Conservation (phyloP, 2,797 vertebrate species). For the Myotis pilosus region DNA sequence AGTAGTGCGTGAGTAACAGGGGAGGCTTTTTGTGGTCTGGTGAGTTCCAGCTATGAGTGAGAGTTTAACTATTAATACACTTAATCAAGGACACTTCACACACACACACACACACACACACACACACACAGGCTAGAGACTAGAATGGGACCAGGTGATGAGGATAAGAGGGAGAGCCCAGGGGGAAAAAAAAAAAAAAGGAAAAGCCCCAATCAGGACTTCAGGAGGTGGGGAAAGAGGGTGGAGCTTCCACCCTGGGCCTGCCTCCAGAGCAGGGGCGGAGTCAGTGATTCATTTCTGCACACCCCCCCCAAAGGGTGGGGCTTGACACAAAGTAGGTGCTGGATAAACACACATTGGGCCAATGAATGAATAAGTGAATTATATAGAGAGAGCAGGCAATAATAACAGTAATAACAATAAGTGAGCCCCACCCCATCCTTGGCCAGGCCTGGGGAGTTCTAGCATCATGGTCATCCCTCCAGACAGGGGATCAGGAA, state of each 20-base stretch:
- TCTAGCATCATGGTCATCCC: not conserved
- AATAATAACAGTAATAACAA: not conserved
- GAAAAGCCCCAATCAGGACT: slow-evolving; percentile 45
- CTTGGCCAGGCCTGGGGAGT: not conserved
- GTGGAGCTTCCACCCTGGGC: not conserved
- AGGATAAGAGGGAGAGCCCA: not conserved
- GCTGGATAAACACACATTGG: not conserved
- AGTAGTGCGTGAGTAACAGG: slow-evolving; percentile 86
- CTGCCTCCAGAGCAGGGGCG: not conserved
- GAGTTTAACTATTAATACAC: slow-evolving; percentile 89
- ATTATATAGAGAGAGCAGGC: not conserved
- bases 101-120: not conserved
- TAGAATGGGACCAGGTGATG: not conserved
- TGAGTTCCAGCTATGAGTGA: slow-evolving; percentile 88
- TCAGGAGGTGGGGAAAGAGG: slow-evolving; percentile 11
- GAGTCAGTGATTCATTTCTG: not conserved
- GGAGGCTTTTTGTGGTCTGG: slow-evolving; percentile 87
- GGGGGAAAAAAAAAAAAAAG: not conserved
- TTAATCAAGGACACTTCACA: slow-evolving; percentile 78
- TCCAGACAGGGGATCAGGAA: not conserved
- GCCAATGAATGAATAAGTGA: slow-evolving; percentile 24
- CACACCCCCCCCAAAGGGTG: not conserved
- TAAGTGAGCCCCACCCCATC: not conserved
- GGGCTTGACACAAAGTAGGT: slow-evolving; percentile 44
- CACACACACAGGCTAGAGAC: not conserved